Evolutionary conservation across 2,888 invertebrate species (phyloP).

Genomic region (Venustoraphidia nigricollis): DNA sequence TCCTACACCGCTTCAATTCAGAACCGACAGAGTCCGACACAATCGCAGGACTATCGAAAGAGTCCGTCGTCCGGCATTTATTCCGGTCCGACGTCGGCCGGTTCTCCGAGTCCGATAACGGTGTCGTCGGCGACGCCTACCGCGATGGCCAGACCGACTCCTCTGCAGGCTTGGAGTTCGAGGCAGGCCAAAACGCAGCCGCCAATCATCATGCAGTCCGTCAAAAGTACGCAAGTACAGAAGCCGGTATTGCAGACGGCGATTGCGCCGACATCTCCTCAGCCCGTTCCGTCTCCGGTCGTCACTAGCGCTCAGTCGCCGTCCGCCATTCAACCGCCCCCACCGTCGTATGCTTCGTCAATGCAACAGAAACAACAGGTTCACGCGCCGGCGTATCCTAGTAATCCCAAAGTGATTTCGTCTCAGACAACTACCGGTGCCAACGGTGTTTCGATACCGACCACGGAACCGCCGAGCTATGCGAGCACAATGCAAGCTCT

Average conservation of each 20-base stretch:
- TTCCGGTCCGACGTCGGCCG: slow-evolving; percentile 67
- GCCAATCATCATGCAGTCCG: slow-evolving; percentile 93
- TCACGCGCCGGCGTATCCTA: slow-evolving; percentile 35
- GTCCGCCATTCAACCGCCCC: slow-evolving; percentile 40
- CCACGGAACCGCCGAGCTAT: slow-evolving; percentile 83
- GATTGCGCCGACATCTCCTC: slow-evolving; percentile 75
- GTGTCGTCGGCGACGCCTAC: slow-evolving; percentile 43
- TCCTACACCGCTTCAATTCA: slow-evolving; percentile 77
- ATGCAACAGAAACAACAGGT: slow-evolving; percentile 59
- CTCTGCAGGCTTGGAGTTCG: slow-evolving; percentile 71
- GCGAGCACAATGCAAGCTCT: slow-evolving; percentile 77
- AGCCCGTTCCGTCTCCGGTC: slow-evolving; percentile 31
- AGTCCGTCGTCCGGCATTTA: slow-evolving; percentile 78
- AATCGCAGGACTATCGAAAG: slow-evolving; percentile 63
- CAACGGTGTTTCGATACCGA: slow-evolving; percentile 39
- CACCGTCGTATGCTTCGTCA: slow-evolving; percentile 69
- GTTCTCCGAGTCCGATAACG: slow-evolving; percentile 71
- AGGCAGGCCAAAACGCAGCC: slow-evolving; percentile 80
- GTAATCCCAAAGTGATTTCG: slow-evolving; percentile 21
- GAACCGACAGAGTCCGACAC: slow-evolving; percentile 75
- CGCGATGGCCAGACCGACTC: slow-evolving; percentile 61
- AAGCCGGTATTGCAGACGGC: slow-evolving; percentile 92
- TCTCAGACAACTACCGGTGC: slow-evolving; percentile 14
- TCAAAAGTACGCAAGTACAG: slow-evolving; percentile 88
- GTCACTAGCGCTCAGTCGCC: slow-evolving; percentile 9